phyloP scores from a whole-genome alignment of 2,797 vertebrate species.

The Peromyscus eremicus region DNA sequence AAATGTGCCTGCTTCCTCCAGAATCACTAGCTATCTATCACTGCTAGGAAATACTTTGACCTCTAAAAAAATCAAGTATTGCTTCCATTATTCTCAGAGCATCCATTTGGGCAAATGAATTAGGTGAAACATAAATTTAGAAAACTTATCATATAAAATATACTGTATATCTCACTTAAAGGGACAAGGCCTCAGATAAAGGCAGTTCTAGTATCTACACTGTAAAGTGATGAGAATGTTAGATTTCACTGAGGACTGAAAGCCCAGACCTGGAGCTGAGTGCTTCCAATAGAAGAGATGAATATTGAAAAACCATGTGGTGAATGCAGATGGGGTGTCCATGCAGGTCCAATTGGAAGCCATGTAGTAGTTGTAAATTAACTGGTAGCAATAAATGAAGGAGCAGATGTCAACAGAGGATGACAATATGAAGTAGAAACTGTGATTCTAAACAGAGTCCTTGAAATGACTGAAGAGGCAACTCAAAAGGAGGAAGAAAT shows the following conservation, averaged over 20 bases:
- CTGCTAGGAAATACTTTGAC: neutral
- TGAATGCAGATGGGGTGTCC: neutral
- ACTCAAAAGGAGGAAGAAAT: neutral
- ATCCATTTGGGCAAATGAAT: neutral
- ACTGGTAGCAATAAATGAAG: neutral
- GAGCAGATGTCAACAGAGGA: neutral
- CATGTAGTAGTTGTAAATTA: neutral
- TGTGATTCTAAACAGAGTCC: neutral
- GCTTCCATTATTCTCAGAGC: neutral
- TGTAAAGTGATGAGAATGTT: neutral
- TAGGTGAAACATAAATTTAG: neutral
- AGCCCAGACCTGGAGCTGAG: neutral
- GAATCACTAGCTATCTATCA: neutral
- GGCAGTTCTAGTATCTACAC: neutral
- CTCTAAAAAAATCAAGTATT: neutral
- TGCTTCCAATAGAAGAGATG: neutral
- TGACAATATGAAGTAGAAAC: neutral
- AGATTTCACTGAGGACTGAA: neutral
- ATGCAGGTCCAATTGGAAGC: neutral
- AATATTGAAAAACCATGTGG: neutral
- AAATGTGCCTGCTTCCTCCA: neutral
- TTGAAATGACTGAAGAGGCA: neutral
- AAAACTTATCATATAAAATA: neutral
- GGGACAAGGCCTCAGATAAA: neutral
- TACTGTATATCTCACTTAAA: neutral